phyloP scores from a whole-genome alignment of 53 echinoderm and acorn worm species.

The Luidia sarsii region DNA sequence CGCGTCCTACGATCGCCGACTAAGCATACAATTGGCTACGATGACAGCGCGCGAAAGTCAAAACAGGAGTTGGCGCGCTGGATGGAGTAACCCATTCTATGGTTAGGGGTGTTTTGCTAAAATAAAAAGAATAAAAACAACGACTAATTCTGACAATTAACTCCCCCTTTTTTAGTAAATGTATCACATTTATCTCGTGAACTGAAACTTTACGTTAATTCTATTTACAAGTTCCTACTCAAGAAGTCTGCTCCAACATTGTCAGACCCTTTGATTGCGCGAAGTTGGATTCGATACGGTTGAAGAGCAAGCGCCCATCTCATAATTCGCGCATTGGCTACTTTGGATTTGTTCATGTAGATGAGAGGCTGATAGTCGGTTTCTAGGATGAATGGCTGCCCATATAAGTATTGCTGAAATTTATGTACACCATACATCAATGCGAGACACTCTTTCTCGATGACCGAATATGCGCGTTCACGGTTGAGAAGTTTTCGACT shows the following conservation, averaged over 20 bases:
- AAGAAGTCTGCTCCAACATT: constrained; percentile 70
- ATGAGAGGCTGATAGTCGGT: constrained; percentile 56
- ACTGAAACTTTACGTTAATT: too few species aligned
- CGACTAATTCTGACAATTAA: constrained; percentile 16
- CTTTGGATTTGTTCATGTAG: constrained; percentile 46
- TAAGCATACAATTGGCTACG: too few species aligned
- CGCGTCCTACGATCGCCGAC: too few species aligned
- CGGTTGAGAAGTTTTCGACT: constrained; percentile 51
- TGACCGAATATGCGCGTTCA: constrained; percentile 52
- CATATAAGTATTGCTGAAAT: constrained; percentile 58
- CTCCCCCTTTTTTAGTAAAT: constrained; percentile 17
- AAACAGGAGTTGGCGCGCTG: too few species aligned
- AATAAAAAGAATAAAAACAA: too few species aligned
- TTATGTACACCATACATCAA: constrained; percentile 64
- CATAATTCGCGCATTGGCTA: constrained; percentile 51
- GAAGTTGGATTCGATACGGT: too few species aligned
- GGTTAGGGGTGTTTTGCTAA: too few species aligned
- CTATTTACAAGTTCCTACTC: constrained; percentile 25
- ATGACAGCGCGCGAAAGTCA: too few species aligned
- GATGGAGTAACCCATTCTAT: too few species aligned
- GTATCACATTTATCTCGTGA: constrained; percentile 22
- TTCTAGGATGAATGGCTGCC: constrained; percentile 51
- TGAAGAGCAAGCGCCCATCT: too few species aligned
- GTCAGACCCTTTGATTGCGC: constrained; percentile 56
- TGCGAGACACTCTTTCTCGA: constrained; percentile 65